Evolutionary conservation across 2,797 vertebrate species (phyloP), one percentile per base, ranked within the genome.

Genomic region (Lagocephalus sceleratus): DNA sequence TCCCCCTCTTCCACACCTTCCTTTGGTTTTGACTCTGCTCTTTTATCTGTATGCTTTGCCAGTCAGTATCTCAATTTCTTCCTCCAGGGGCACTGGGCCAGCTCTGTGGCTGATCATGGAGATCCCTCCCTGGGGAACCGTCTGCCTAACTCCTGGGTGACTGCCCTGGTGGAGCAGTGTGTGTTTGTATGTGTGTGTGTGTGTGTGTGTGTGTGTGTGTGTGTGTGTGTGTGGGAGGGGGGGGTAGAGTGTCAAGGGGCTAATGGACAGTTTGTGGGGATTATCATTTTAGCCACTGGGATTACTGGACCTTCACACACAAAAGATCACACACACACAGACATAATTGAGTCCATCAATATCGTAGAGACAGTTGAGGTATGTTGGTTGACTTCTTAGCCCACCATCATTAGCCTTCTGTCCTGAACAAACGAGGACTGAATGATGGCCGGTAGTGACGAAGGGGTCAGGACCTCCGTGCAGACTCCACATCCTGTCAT

Each of bases 281-380:
- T 85, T 88, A 85, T 70, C 75, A 84, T 74, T 11, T 82, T 81
- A 82, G 76, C 79, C 76, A 80, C 71, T 84, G 81, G 81, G 80
- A 86, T 86, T 85, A 84, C 84, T 83, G 83, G 81, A 66, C 78
- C 57, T 70, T 68, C 38, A 48, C 45, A 55, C 47, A 56, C 47
- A 68, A 26, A 45, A 32, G 66, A 12, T 39, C 32, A 58, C 46
- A 47, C 22, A 29, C 14, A 40, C 15, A 66, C 19, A 49, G 55
- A 64, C 62, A 62, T 53, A 57, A 47, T 23, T 51, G 38, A 14
- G 23, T 56, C 51, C 44, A 59, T 75, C 64, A 71, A 75, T 72
- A 76, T 64, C 39, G 61, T 54, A 60, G 61, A 68, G 64, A 66
- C 51, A 59, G 69, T 66, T 66, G 57, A 70, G 60, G 59, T 65